These are phyloP conservation scores for Itoplectis maculator DNA, from an alignment of 2,888 invertebrate species.

Conservation along the genomic window DNA sequence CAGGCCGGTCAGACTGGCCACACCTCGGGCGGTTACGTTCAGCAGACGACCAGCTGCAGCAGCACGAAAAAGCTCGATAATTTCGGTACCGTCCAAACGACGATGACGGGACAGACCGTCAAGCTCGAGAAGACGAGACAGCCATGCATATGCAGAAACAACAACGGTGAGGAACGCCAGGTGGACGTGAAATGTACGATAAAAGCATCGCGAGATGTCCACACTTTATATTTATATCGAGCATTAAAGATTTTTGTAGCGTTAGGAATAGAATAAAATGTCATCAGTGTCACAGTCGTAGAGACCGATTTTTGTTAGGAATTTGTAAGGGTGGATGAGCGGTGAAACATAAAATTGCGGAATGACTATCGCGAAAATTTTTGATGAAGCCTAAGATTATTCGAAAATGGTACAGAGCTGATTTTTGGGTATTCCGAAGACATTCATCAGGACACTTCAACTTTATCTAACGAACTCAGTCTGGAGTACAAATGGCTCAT, in stretches of 20 bases:
- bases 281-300: not conserved
- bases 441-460: no score
- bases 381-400: no score
- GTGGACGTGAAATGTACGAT: not conserved
- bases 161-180: slow-evolving; percentile 75
- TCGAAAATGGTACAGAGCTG: no score
- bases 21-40: slow-evolving; percentile 72
- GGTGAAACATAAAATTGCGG: no score
- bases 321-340: not conserved
- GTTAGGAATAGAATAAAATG: not conserved
- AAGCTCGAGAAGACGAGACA: slow-evolving; percentile 81
- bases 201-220: not conserved
- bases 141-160: slow-evolving; percentile 81
- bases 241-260: not conserved
- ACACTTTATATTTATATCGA: not conserved
- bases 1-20: slow-evolving; percentile 75
- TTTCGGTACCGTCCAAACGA: slow-evolving; percentile 78
- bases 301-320: no score
- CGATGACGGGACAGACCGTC: slow-evolving; percentile 78
- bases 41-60: slow-evolving; percentile 68
- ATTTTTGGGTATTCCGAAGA: no score
- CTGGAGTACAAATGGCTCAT: no score
- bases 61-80: slow-evolving; percentile 80
- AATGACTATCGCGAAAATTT: no score
- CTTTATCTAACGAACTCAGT: no score